A percentile compares a stretch with the other conserved stretches of the same genome.
Conservation (phyloP, 2,888 invertebrate genomes). For the Chymomyza caudatula region DNA sequence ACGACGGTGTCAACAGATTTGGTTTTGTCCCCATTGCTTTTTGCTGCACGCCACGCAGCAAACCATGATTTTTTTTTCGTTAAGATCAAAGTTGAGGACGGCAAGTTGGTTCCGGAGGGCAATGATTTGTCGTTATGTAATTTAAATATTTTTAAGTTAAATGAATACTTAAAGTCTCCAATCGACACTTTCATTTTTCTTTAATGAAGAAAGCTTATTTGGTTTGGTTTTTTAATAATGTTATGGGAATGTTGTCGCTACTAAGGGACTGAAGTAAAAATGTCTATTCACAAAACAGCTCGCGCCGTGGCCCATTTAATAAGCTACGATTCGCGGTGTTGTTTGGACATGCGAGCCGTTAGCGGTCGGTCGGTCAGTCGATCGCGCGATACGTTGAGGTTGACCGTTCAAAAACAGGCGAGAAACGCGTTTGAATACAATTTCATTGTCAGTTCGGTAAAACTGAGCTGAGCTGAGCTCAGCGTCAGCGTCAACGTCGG, state of each 20-base stretch:
- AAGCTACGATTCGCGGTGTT: background rate
- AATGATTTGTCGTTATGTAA: conserved; percentile 67
- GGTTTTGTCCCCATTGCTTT: conserved; percentile 24
- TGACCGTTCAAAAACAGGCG: conserved; percentile 56
- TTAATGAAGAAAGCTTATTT: background rate
- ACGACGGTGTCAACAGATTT: background rate
- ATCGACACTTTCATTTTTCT: conserved; percentile 70
- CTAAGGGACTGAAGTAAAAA: background rate
- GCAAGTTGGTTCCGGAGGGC: conserved; percentile 25
- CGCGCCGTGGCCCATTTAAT: background rate
- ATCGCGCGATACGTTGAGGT: conserved; percentile 52
- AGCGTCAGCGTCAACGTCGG: conserved; percentile 26
- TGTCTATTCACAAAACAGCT: background rate
- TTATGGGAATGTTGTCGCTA: background rate
- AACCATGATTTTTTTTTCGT: conserved; percentile 71
- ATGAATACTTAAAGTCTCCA: conserved; percentile 70
- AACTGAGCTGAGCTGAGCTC: conserved; percentile 36
- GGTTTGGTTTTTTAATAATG: background rate
- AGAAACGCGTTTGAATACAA: conserved; percentile 73
- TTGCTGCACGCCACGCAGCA: conserved; percentile 64
- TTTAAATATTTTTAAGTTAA: conserved; percentile 75
- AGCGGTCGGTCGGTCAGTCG: conserved; percentile 14
- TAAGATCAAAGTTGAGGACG: conserved; percentile 48
- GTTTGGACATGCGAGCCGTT: conserved; percentile 4
- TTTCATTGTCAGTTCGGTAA: conserved; percentile 61